These are phyloP conservation scores for Microctonus hyperodae DNA, from an alignment of 2,888 invertebrate genomes.

Conservation along the genomic window DNA sequence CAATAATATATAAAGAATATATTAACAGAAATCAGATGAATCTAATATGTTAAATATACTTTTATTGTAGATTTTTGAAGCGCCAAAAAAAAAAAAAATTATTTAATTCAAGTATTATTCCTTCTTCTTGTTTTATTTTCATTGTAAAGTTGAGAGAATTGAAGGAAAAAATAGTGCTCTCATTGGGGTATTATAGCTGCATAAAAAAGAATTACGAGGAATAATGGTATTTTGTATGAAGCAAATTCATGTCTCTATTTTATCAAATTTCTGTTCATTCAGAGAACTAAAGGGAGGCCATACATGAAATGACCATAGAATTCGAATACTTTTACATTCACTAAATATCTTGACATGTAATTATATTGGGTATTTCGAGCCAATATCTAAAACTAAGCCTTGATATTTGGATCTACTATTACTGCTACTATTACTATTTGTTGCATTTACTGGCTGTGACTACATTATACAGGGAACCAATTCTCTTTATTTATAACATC, in stretches of 20 bases:
- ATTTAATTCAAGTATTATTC: too few relatives aligned
- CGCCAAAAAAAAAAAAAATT: too few relatives aligned
- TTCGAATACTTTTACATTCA: neutral
- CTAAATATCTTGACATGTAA: neutral
- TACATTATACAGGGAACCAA: conserved; percentile 62
- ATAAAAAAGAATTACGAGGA: neutral
- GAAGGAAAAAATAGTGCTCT: conserved; percentile 48
- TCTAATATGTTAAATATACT: neutral
- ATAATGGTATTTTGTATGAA: neutral
- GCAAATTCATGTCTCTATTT: neutral
- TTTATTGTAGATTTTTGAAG: neutral
- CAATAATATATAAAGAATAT: neutral
- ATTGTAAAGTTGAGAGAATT: conserved; percentile 45
- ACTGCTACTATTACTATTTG: too few relatives aligned
- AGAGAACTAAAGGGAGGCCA: too few relatives aligned
- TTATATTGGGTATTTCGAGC: neutral
- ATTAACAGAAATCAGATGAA: neutral
- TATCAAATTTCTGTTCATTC: too few relatives aligned
- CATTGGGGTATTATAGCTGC: conserved; percentile 50
- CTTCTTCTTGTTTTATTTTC: conserved; percentile 25
- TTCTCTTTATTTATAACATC: conserved; percentile 44
- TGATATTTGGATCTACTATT: conserved; percentile 35
- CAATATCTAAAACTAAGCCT: conserved; percentile 24
- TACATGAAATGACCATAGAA: neutral
- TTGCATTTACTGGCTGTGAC: conserved; percentile 64